Evolutionary conservation across 2,888 invertebrate genomes (phyloP).

Genomic region (Ypsolopha sequella): DNA sequence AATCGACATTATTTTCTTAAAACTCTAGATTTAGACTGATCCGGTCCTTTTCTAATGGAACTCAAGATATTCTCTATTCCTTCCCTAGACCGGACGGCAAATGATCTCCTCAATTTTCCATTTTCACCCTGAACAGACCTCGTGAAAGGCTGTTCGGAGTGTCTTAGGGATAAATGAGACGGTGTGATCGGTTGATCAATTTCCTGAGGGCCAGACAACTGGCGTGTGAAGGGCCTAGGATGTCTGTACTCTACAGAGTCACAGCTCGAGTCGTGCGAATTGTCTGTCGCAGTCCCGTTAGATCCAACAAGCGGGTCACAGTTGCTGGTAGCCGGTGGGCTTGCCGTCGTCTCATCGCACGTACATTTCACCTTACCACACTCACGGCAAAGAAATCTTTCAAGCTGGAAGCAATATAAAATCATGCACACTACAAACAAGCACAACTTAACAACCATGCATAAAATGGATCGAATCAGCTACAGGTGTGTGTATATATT

Average conservation of each 20-base stretch:
- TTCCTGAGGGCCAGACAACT: background rate
- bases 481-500: background rate
- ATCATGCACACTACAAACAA: slow-evolving; percentile 66
- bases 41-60: slow-evolving; percentile 41
- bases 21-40: slow-evolving; percentile 33
- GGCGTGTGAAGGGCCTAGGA: slow-evolving; percentile 2
- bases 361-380: slow-evolving; percentile 78
- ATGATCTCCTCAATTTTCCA: slow-evolving; percentile 54
- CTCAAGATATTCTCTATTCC: slow-evolving; percentile 55
- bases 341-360: slow-evolving; percentile 45
- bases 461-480: too few relatives aligned
- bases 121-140: slow-evolving; percentile 37
- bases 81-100: slow-evolving; percentile 57
- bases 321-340: slow-evolving; percentile 18
- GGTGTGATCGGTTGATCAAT: slow-evolving; percentile 17
- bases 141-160: slow-evolving; percentile 43
- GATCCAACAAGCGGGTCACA: slow-evolving; percentile 34
- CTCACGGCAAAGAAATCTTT: slow-evolving; percentile 79
- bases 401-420: slow-evolving; percentile 77
- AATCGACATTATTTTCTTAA: slow-evolving; percentile 18
- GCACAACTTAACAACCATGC: slow-evolving; percentile 13
- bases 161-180: slow-evolving; percentile 14
- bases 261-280: slow-evolving; percentile 4
- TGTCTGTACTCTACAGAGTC: slow-evolving; percentile 6
- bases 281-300: slow-evolving; percentile 13